Base-by-base conservation (phyloP, 1,140 invertebrate species). In the Drosophila bifasciata region DNA sequence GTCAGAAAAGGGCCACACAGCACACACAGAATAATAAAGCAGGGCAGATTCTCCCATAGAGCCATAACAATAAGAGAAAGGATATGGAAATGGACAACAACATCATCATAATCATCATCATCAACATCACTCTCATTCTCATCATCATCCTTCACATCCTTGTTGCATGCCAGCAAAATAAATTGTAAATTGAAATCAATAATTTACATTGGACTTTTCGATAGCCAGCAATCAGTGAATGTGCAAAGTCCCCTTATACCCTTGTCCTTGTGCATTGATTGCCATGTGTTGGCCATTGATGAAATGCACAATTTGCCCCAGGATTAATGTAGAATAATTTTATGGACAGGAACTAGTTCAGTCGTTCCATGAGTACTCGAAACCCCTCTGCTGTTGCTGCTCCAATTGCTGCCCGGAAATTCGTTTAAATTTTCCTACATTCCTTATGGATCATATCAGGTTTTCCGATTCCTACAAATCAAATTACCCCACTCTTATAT, bases 151-250 rank as follows among this genome's bases (percentile, higher is more conserved):
- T n/a, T n/a, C n/a, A n/a, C 17, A 39, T 52, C 36, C 32, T 39
- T 23, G 17, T 21, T 36, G 45, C 59, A 72, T 41, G 57, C 49
- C 49, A 46, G 60, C 60, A 59, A 77, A 57, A 60, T 76, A 66
- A 73, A 80, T 81, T 81, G 71, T 77, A 69, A 86, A 86, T 88
- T 77, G 66, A 64, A 75, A 78, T 88, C 77, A 86, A 86, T 86
- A 81, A 86, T 81, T 41, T 67, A 78, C 77, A 53, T 69, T 15
- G 43, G 23, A 32, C 43, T 68, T 56, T 67, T 39, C 44, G 28
- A 50, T 48, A 23, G 66, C 32, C 23, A 32, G 32, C 43, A 55
- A 56, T 68, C 62, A 41, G 32, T n/a, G n/a, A n/a, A 46, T 45
- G 50, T 53, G 15, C 43, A 17, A 50, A 50, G 28, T 36, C 11